phyloP scores from a whole-genome alignment of 2,113 vertebrate genomes.

The Corvus moneduloides region DNA sequence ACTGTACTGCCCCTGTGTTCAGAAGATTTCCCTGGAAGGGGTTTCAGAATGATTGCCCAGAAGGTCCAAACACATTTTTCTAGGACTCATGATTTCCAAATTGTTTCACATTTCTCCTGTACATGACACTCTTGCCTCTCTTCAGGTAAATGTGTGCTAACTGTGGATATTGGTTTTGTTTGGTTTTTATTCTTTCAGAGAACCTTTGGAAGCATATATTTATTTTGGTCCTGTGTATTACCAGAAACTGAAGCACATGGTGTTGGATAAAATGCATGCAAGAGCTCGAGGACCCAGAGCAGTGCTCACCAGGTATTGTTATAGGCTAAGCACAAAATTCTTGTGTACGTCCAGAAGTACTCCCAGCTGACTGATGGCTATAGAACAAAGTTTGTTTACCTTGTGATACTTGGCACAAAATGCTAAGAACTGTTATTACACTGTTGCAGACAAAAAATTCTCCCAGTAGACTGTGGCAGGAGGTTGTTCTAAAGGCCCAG shows the following conservation, averaged over 20 bases:
- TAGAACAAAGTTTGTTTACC: not conserved
- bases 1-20: not conserved
- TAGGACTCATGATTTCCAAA: not conserved
- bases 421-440: not conserved
- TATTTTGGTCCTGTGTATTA: constrained; percentile 98
- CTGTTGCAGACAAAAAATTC: not conserved
- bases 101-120: not conserved
- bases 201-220: constrained; percentile 95
- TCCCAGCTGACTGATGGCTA: not conserved
- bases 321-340: not conserved
- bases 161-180: not conserved
- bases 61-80: not conserved
- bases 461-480: not conserved
- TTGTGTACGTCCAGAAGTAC: not conserved
- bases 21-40: not conserved
- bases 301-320: constrained; percentile 90
- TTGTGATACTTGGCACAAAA: not conserved
- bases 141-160: not conserved
- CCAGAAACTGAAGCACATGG: constrained; percentile 99
- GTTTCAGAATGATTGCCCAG: not conserved
- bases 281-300: constrained; percentile 94
- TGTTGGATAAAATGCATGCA: constrained; percentile 98
- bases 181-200: constrained; percentile 69
- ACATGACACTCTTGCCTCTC: not conserved
- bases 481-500: not conserved